Evolutionary conservation across 2,113 vertebrate genomes (phyloP).

Genomic region (Sorex fumeus): DNA sequence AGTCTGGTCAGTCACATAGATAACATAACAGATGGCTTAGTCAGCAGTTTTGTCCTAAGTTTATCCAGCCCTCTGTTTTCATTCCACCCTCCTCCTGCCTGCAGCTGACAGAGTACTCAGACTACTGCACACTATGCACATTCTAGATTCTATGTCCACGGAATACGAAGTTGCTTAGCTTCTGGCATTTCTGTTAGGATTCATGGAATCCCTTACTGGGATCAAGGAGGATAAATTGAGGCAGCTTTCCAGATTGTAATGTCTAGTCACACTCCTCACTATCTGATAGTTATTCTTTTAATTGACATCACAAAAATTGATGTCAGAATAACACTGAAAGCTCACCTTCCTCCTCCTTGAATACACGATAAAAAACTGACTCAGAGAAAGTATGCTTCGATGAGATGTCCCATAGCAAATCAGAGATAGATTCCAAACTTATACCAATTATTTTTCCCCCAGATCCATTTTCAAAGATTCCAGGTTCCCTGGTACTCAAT

Average conservation of each 20-base stretch:
- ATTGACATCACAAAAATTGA: not conserved
- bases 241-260: not conserved
- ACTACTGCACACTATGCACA: not conserved
- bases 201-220: not conserved
- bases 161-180: not conserved
- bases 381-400: not conserved
- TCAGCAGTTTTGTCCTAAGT: not conserved
- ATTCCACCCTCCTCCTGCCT: not conserved
- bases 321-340: not conserved
- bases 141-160: not conserved
- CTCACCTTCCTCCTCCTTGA: not conserved
- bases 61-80: not conserved
- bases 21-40: not conserved
- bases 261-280: accelerated
- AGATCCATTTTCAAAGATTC: not conserved
- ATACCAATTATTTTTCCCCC: not conserved
- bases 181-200: not conserved
- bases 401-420: not conserved
- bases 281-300: not conserved
- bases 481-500: not conserved
- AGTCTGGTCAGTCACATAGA: not conserved
- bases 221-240: not conserved
- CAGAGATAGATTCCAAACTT: not conserved
- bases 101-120: not conserved
- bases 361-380: not conserved